phyloP scores from a whole-genome alignment of 2,113 vertebrate species.

The Sterna hirundo region DNA sequence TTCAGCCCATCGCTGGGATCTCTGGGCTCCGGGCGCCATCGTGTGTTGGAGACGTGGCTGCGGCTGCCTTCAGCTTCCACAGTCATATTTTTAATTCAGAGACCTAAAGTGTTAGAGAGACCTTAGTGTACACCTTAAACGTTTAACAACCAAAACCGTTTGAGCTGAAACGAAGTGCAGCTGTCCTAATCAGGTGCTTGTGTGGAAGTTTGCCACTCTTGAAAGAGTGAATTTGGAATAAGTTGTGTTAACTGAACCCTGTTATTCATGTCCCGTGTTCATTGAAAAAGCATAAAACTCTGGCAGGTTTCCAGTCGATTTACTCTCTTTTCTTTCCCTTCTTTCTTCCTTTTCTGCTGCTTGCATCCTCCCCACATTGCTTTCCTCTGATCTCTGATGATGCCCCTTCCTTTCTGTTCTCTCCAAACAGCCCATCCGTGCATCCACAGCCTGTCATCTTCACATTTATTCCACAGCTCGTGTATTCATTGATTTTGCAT shows the following conservation, averaged over 20 bases:
- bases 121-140: neutral
- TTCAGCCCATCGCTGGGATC: neutral
- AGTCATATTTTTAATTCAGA: neutral
- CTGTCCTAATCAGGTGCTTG: neutral
- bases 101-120: neutral
- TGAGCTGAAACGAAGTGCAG: neutral
- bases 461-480: accelerated
- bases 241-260: neutral
- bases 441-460: neutral
- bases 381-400: neutral
- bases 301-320: neutral
- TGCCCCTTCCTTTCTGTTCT: neutral
- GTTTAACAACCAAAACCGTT: neutral
- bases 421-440: neutral
- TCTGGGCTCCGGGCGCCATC: slow-evolving; percentile 40
- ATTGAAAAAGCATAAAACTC: neutral
- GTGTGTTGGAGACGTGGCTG: slow-evolving; percentile 40
- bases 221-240: neutral
- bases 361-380: neutral
- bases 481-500: neutral
- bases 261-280: neutral
- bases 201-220: neutral
- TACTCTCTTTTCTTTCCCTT: neutral
- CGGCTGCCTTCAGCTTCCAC: neutral
- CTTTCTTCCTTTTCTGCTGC: neutral